Evolutionary conservation across 2,888 invertebrate species (phyloP).

Genomic region (Eupithecia tripunctaria): DNA sequence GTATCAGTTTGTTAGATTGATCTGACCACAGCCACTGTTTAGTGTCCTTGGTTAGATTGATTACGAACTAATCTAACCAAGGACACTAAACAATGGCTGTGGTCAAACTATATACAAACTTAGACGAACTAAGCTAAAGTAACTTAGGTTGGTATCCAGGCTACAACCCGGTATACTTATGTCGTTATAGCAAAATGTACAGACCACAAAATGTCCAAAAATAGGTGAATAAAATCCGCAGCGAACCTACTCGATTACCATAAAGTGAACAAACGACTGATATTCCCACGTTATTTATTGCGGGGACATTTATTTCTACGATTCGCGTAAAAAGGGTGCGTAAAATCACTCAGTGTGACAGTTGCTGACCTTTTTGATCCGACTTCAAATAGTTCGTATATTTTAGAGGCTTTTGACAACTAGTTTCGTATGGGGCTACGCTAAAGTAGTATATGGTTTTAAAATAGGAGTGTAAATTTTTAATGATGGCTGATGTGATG

Average conservation of each 20-base stretch:
- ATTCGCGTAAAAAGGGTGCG: slow-evolving; percentile 14
- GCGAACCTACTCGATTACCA: slow-evolving; percentile 44
- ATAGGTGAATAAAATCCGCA: slow-evolving; percentile 37
- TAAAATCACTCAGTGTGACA: neutral
- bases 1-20: no score
- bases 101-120: no score
- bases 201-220: neutral
- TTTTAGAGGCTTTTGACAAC: neutral
- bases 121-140: no score
- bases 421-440: neutral
- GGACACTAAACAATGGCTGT: no score
- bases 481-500: no score
- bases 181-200: neutral
- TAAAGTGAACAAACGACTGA: slow-evolving; percentile 45
- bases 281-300: slow-evolving; percentile 43
- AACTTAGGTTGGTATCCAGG: no score
- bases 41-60: no score
- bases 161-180: neutral
- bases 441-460: no score
- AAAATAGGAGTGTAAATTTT: no score
- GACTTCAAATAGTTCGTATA: neutral
- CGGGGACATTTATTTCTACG: slow-evolving; percentile 26
- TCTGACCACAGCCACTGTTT: no score
- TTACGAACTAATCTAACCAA: no score
- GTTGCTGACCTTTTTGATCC: neutral